Percentiles rank a stretch among this genome's conserved stretches.
Conservation (phyloP, 2,888 invertebrate genomes). For the Odontothrips loti region DNA sequence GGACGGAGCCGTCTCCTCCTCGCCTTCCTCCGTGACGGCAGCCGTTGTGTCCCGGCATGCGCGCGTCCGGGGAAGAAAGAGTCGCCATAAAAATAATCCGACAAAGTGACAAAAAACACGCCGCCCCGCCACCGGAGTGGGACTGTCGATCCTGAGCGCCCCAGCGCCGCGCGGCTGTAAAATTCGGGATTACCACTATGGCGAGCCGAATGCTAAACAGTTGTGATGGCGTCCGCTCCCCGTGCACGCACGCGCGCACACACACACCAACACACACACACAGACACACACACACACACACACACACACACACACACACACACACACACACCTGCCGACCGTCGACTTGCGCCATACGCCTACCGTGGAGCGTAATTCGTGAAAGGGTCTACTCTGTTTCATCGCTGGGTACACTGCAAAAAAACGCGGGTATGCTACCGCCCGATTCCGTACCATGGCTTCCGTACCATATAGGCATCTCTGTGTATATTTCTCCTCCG, state of each 20-base stretch:
- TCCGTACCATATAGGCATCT: too few relatives aligned
- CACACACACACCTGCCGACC: neutral
- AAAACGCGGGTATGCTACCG: too few relatives aligned
- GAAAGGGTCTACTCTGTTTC: too few relatives aligned
- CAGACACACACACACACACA: neutral
- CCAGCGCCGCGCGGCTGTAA: constrained; percentile 8
- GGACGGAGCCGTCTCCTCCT: neutral
- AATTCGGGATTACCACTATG: constrained; percentile 1
- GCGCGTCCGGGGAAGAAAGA: neutral
- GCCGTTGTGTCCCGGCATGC: neutral
- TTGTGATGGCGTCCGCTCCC: neutral
- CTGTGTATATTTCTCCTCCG: too few relatives aligned
- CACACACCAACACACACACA: too few relatives aligned
- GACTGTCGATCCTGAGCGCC: neutral
- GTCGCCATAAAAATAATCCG: constrained; percentile 10
- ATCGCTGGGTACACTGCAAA: too few relatives aligned
- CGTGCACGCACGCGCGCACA: too few relatives aligned
- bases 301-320: neutral
- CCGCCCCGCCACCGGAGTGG: neutral
- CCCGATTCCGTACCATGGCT: too few relatives aligned
- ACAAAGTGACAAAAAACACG: constrained; percentile 14
- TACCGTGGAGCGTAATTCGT: neutral
- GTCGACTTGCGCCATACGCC: neutral
- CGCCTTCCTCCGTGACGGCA: neutral
- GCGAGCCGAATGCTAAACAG: constrained; percentile 13